Evolutionary conservation across 2,888 invertebrate genomes (phyloP), one percentile per base, ranked within the genome.

Genomic region (Drosophila sordidapex): DNA sequence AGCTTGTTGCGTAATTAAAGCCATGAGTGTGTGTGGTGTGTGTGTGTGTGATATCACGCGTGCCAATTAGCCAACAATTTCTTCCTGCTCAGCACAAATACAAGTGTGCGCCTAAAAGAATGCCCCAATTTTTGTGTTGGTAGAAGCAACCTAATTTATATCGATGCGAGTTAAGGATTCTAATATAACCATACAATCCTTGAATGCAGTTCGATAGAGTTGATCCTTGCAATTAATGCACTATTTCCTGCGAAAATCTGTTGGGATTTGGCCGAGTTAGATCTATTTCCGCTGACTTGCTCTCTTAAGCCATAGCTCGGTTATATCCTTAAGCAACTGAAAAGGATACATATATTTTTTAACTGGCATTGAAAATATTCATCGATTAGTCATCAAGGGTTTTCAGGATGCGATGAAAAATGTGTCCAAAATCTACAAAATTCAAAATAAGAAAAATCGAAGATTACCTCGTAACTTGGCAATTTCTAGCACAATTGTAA

Each of bases 1-100:
- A 71, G 66, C 80, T 75, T 66, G 70, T 68, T 57, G 64, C 61
- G 65, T 73, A 87, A 82, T 87, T 83, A 74, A 79, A 77, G 46
- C 4, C 13, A 4, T 4, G 7, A 25, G 13, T 25, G 8, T 25
- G 38, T 40, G 33, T 64, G 27, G 11, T 11, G 6, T n/a, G 11
- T 43, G 43, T 21, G 13, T 46, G 1, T 13, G 21, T 46, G 21
- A 7, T 15, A 15, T 46, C 25, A 46, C 25, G 15, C 25, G 25
- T 15, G 21, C 15, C 25, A 46, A 46, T 46, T 46, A 46, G 8
- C 25, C 15, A 8, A 8, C 15, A 4, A 8, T 46, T 46, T 46
- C 7, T 21, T 46, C 1, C 21, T 4, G 15, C 21, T 21, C 25
- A 8, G 21, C 46, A 15, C 8, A 25, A 15, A 25, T 2, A 7